Percentiles rank a stretch among this genome's conserved stretches.
phyloP scores from a whole-genome alignment of 2,113 vertebrate genomes.

The Callithrix jacchus region DNA sequence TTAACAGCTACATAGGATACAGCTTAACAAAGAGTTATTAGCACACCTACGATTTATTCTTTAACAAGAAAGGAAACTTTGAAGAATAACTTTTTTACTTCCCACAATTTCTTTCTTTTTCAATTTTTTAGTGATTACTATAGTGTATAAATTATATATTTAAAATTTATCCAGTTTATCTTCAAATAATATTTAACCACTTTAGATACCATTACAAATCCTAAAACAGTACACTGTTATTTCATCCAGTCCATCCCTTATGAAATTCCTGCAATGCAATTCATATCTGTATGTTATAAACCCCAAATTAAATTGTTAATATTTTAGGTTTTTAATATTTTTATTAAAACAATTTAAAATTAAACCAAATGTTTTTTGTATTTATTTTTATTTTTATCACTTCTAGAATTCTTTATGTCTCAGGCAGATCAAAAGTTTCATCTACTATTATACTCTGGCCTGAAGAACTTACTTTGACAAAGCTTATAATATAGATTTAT shows the following conservation, averaged over 20 bases:
- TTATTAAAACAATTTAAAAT: background rate
- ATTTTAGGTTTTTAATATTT: background rate
- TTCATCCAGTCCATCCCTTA: background rate
- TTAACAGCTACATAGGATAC: too few relatives aligned
- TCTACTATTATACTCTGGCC: background rate
- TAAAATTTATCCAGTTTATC: background rate
- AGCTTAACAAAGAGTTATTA: too few relatives aligned
- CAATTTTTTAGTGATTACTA: background rate
- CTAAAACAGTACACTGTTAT: background rate
- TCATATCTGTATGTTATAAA: background rate
- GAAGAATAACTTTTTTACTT: too few relatives aligned
- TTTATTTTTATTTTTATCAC: background rate
- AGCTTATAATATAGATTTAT: background rate
- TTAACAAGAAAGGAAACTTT: too few relatives aligned
- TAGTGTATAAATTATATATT: background rate
- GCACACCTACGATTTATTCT: too few relatives aligned
- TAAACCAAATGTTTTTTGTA: background rate
- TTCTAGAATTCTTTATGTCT: background rate
- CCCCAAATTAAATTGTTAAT: background rate
- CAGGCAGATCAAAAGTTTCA: background rate
- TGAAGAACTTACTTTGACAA: background rate
- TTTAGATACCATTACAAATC: background rate
- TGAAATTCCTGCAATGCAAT: background rate
- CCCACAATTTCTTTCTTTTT: background rate
- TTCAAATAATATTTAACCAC: background rate